Evolutionary conservation across 2,797 vertebrate genomes (phyloP), one percentile per base, ranked within the genome.

Genomic region (Peromyscus attwateri): DNA sequence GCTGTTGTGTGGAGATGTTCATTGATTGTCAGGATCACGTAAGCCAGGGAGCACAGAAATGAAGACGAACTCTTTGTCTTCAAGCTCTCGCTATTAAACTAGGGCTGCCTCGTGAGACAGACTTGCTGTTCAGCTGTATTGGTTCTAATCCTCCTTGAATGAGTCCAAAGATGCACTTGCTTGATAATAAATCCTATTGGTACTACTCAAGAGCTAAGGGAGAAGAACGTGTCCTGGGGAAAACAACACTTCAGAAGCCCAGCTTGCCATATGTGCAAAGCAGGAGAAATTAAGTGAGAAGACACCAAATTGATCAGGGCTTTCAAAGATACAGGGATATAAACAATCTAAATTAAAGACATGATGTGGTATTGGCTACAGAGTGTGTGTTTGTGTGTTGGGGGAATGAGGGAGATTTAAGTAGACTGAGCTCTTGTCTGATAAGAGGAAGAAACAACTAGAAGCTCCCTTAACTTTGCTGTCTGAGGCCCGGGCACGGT

Each of bases 131-230:
- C 83, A 87, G 60, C 62, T n/a, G 49, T 55, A 66, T 73, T 31
- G 21, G 49, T 88, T 87, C 92, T 96, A 85, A 75, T 75, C 17
- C 68, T 68, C 81, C 73, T 95, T 92, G 60, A 90, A 87, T 82
- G 87, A 94, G 66, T 93, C 64, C 66, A 73, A 94, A 94, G 95
- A 96, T 40, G 43, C 49, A 76, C 77, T 95, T 70, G 70, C 62
- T 92, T 85, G 70, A n/a, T 43, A 70, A 77, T 95, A 75, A 81
- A 87, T 92, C 84, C 93, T 93, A 0, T 25, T 92, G 95, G 92
- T 90, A 34, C 88, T 95, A 25, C 46, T 93, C 80, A 89, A 95
- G 95, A 93, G 92, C 92, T 75, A 57, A 68, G 87, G 90, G 83
- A 94, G 95, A 71, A 92, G n/a, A 80, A 94, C 76, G 31, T 55